Evolutionary conservation across 2,113 vertebrate genomes (phyloP).

Genomic region (Nesoenas mayeri): DNA sequence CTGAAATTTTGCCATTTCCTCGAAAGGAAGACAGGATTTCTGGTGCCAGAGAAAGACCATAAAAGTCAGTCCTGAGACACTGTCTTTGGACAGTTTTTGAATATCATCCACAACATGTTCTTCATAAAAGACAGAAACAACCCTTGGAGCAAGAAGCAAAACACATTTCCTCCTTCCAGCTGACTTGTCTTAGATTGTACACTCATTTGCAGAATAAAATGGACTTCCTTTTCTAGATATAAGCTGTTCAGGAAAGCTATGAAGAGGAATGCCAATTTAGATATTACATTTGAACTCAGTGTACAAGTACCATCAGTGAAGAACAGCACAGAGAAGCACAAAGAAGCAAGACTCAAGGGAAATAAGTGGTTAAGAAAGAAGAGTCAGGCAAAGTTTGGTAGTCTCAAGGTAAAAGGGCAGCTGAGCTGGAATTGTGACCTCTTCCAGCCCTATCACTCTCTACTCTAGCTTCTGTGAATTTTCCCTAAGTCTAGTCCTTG

Average conservation of each 20-base stretch:
- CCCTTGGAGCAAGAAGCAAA: background rate
- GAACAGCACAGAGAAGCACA: background rate
- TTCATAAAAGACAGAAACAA: background rate
- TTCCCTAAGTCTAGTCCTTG: background rate
- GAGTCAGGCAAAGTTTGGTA: background rate
- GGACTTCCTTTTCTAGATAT: background rate
- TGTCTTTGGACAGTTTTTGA: background rate
- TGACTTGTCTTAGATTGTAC: background rate
- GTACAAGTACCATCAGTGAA: background rate
- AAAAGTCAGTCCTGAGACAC: background rate
- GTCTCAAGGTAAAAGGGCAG: background rate
- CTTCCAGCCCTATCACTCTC: accelerated
- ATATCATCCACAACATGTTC: background rate
- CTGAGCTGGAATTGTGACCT: background rate
- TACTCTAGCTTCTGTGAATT: background rate
- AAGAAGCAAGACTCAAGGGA: background rate
- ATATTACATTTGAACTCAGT: background rate
- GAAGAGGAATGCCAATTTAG: background rate
- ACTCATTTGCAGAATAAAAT: background rate
- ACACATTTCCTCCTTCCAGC: background rate
- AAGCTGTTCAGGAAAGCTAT: background rate
- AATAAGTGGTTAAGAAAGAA: background rate
- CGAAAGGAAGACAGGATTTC: background rate
- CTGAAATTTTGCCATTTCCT: background rate
- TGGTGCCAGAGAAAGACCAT: background rate